Conservation (phyloP, 2,797 vertebrate genomes). For the Lagodon rhomboides region DNA sequence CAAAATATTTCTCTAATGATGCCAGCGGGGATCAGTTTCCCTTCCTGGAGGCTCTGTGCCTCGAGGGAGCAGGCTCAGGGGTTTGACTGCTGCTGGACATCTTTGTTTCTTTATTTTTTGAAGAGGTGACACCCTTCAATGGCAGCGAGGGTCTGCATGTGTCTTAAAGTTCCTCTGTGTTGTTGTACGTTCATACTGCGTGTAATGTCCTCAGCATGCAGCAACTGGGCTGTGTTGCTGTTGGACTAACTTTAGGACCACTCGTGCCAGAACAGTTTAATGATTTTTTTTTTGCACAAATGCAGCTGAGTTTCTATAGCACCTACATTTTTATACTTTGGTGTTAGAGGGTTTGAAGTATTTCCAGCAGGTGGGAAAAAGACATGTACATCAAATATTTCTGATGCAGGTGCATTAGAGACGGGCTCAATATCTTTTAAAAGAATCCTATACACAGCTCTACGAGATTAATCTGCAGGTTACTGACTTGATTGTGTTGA, state of each 20-base stretch:
- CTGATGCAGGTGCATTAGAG: constrained; percentile 6
- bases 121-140: constrained; percentile 18
- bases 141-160: not conserved
- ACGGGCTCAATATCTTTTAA: not conserved
- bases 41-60: constrained; percentile 75
- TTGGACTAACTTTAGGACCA: not conserved
- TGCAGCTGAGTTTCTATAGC: not conserved
- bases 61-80: constrained; percentile 29
- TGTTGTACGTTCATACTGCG: not conserved
- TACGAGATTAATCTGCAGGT: not conserved
- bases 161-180: not conserved
- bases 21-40: constrained; percentile 79
- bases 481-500: not conserved
- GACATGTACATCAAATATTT: not conserved
- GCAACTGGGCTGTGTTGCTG: not conserved
- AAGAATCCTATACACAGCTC: too few relatives aligned
- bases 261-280: not conserved
- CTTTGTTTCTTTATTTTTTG: constrained; percentile 49
- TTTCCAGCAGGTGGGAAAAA: not conserved
- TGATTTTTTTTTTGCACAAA: not conserved
- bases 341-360: not conserved
- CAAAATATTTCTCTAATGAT: constrained; percentile 85
- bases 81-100: constrained; percentile 42
- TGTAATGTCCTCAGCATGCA: not conserved
- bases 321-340: not conserved